Conservation (phyloP, 2,888 invertebrate species). For the Altica lythri region DNA sequence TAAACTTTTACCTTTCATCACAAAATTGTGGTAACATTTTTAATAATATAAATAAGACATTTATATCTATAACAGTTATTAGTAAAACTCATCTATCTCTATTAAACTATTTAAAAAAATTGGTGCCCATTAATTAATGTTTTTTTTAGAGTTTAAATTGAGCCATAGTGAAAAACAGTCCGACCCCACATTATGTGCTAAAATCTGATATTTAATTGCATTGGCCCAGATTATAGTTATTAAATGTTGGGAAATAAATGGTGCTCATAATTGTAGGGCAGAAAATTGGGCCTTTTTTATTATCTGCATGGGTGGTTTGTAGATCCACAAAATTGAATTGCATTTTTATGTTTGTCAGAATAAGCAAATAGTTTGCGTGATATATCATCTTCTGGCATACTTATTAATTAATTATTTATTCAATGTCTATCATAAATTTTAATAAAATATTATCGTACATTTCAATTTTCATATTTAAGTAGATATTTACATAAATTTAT, state of each 20-base stretch:
- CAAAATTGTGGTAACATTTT: too few relatives aligned
- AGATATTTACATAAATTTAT: too few relatives aligned
- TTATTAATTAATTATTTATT: neutral
- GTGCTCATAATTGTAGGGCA: constrained; percentile 29
- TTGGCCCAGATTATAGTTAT: constrained; percentile 29
- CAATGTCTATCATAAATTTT: too few relatives aligned
- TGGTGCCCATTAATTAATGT: constrained; percentile 20
- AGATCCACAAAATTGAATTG: neutral
- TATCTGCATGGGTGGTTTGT: constrained; percentile 32
- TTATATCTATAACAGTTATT: too few relatives aligned
- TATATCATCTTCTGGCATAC: neutral
- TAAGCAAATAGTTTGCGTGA: neutral
- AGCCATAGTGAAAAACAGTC: constrained; percentile 22
- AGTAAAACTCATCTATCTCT: constrained; percentile 21
- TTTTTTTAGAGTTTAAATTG: constrained; percentile 22
- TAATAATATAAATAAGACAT: too few relatives aligned
- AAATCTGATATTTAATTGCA: constrained; percentile 33
- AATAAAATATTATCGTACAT: too few relatives aligned
- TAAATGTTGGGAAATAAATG: constrained; percentile 27
- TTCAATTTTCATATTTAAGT: too few relatives aligned
- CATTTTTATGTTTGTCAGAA: neutral
- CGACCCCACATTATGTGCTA: constrained; percentile 31
- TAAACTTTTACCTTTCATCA: too few relatives aligned
- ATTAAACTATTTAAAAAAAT: constrained; percentile 26
- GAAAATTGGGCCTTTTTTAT: constrained; percentile 23